These are phyloP conservation scores for Pampusana beccarii DNA, from an alignment of 2,113 vertebrate genomes.

Conservation along the genomic window DNA sequence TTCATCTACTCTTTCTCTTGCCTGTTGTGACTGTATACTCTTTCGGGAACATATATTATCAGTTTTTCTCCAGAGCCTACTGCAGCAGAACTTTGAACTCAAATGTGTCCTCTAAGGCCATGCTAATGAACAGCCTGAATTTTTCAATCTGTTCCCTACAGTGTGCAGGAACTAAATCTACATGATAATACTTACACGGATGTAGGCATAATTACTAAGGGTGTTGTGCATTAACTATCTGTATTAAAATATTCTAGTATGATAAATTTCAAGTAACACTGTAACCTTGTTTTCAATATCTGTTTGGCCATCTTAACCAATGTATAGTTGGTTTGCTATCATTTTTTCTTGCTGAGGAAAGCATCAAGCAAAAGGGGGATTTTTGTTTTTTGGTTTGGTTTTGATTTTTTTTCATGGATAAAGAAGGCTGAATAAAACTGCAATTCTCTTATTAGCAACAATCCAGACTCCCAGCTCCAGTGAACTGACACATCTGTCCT, in stretches of 20 bases:
- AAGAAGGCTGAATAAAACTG: neutral
- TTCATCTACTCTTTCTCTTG: neutral
- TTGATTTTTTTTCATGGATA: neutral
- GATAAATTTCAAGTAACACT: neutral
- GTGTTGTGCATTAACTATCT: neutral
- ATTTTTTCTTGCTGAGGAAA: neutral
- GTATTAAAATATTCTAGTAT: neutral
- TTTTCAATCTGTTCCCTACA: neutral
- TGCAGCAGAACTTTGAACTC: neutral
- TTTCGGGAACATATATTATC: neutral
- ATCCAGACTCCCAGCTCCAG: neutral
- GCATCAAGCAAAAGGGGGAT: neutral
- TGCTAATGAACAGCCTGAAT: neutral
- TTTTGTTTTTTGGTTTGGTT: neutral
- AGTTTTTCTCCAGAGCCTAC: neutral
- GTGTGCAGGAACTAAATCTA: neutral
- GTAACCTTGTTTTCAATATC: neutral
- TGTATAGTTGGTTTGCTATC: neutral
- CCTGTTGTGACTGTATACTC: rapidly evolving
- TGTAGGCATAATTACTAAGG: neutral
- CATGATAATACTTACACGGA: neutral
- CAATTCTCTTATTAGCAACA: neutral
- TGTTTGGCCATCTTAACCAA: neutral
- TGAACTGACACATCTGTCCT: neutral
- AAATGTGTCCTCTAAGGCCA: neutral